phyloP scores from a whole-genome alignment of 2,888 invertebrate species.

The Drosophila nr. fundita region DNA sequence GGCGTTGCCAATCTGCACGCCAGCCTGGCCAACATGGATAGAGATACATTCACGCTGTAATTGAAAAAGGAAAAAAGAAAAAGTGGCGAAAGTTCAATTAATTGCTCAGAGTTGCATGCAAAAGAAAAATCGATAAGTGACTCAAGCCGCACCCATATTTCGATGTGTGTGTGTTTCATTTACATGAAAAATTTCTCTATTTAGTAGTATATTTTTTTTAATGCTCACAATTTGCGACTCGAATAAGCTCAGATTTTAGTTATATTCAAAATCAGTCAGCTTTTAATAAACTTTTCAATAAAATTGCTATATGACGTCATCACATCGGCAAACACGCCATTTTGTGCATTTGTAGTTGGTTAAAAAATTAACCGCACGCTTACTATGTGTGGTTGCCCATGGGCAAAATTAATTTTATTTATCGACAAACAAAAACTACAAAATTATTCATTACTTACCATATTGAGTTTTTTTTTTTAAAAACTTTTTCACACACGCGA shows the following conservation, averaged over 20 bases:
- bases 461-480: constrained; percentile 73
- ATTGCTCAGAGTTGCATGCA: constrained; percentile 3
- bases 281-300: background rate
- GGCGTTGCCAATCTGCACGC: constrained; percentile 95
- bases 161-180: constrained; percentile 6
- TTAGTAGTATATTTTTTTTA: background rate
- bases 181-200: background rate
- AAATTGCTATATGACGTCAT: constrained; percentile 62
- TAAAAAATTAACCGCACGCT: background rate
- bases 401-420: background rate
- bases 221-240: background rate
- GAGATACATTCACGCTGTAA: constrained; percentile 92
- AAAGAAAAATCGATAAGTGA: constrained; percentile 60
- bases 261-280: too few relatives aligned
- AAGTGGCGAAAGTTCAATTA: constrained; percentile 16
- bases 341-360: constrained; percentile 20
- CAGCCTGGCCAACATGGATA: constrained; percentile 92
- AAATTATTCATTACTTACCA: constrained; percentile 76
- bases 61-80: constrained; percentile 16
- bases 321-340: constrained; percentile 52
- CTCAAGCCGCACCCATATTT: constrained; percentile 60
- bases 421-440: background rate
- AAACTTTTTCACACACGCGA: constrained; percentile 70
- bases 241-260: background rate
- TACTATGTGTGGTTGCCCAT: too few relatives aligned